Evolutionary conservation across 2,113 vertebrate species (phyloP).

Genomic region (Petaurus breviceps): DNA sequence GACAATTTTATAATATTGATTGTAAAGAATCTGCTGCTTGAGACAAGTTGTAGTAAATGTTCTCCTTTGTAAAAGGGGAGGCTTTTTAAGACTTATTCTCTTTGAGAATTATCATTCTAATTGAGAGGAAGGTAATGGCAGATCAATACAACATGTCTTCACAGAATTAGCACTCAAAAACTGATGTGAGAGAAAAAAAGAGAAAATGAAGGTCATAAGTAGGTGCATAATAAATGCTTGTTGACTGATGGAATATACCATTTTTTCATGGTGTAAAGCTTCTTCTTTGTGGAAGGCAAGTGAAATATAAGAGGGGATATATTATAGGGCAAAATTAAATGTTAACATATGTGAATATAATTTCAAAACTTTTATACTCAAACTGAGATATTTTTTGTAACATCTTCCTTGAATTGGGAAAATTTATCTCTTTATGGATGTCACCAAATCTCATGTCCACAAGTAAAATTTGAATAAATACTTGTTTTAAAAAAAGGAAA

Average conservation of each 20-base stretch:
- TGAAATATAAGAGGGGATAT: background rate
- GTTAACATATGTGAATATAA: constrained; percentile 35
- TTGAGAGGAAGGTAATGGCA: background rate
- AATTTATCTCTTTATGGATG: constrained; percentile 24
- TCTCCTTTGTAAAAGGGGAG: background rate
- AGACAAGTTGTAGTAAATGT: background rate
- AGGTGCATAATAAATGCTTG: background rate
- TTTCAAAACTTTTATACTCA: background rate
- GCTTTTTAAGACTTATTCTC: background rate
- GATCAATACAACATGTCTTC: background rate
- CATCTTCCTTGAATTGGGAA: constrained; percentile 18
- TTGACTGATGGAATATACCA: background rate
- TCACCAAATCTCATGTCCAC: constrained; percentile 16
- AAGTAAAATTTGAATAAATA: constrained; percentile 47
- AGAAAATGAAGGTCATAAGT: background rate
- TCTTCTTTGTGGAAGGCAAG: background rate
- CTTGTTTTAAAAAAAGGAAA: background rate
- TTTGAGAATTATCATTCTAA: background rate
- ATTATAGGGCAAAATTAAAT: background rate
- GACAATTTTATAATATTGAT: background rate
- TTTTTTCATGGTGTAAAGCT: background rate
- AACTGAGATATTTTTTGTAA: constrained; percentile 13
- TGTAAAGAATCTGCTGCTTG: background rate
- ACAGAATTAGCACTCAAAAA: background rate
- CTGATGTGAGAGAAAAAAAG: background rate